A percentile compares a stretch with the other conserved stretches of the same genome.
Evolutionary conservation across 2,113 vertebrate species (phyloP).

Genomic region (Rafetus swinhoei): DNA sequence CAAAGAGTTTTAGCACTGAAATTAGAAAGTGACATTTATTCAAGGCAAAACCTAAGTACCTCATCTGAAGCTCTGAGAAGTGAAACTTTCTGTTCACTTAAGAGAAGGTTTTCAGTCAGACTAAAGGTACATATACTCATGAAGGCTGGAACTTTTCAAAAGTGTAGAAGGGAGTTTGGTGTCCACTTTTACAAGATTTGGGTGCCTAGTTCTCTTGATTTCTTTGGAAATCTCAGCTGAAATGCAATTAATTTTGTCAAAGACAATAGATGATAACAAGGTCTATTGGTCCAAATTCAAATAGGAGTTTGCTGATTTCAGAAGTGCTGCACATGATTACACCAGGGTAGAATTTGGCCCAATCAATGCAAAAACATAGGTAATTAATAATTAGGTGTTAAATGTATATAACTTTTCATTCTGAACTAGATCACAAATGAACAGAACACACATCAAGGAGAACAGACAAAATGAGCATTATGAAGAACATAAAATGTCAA

Average conservation of each 20-base stretch:
- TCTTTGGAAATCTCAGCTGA: background rate
- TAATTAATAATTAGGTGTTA: background rate
- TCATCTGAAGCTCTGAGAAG: background rate
- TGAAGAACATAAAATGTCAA: background rate
- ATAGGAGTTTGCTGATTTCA: background rate
- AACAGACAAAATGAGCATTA: background rate
- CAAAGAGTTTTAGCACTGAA: background rate
- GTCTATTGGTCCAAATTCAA: background rate
- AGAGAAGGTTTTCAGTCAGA: background rate
- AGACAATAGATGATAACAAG: background rate
- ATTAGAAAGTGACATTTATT: accelerated
- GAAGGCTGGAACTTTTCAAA: accelerated
- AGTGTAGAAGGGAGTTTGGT: background rate
- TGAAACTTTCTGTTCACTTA: background rate
- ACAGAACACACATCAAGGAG: background rate
- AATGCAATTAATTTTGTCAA: background rate
- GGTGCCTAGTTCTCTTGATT: background rate
- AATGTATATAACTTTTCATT: background rate
- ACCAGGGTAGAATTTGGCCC: background rate
- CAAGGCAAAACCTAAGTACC: background rate
- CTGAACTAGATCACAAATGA: background rate
- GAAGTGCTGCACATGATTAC: background rate
- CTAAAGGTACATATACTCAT: background rate
- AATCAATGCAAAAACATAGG: background rate
- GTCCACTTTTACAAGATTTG: background rate